Base-by-base conservation (phyloP, 37 sponge, comb jelly and placozoan species). In the Amphimedon queenslandica region DNA sequence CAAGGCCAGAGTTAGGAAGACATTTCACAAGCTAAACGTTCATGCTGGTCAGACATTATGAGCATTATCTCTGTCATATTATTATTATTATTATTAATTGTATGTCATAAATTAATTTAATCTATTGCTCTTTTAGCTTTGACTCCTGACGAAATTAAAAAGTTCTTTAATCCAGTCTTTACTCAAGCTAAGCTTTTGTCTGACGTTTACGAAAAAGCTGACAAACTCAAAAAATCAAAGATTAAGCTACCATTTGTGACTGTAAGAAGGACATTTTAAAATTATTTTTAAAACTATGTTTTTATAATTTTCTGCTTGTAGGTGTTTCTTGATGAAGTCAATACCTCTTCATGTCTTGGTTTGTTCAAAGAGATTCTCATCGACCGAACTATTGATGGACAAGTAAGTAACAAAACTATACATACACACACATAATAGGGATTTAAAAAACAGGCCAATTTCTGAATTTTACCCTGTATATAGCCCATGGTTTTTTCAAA, bases 311-410 rank as follows among this genome's bases (percentile, higher is more conserved):
- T 64, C 20, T 71, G 4, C 3, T 25, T 33, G 1, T 55, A 90
- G 90, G 88, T 90, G 51, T 94, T 94, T 85, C 67, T 94, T 58
- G 95, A 94, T 75, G 95, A 94, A 43, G 80, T 93, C 66, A 93
- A 93, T 74, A 93, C 94, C 10, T 82, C 94, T 34, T 88, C 85
- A 6, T 89, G 94, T 64, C 63, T 85, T 31, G 95, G 95, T 23
- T 76, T 94, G 11, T 82, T 94, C 77, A 94, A 94, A 57, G 95
- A 94, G 67, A 80, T 94, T 32, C 70, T 94, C 34, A 70, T 94
- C 18, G 95, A 94, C 77, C 76, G 76, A 64, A 83, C 73, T 30
- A 63, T 94, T 33, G 90, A 94, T 71, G 95, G 95, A 83, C 71
- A 87, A 64, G 82, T 87, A 61, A 60, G 73, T 60, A 8, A 25